Conservation (phyloP, 2,113 vertebrate genomes). For the Vanacampus margaritifer region DNA sequence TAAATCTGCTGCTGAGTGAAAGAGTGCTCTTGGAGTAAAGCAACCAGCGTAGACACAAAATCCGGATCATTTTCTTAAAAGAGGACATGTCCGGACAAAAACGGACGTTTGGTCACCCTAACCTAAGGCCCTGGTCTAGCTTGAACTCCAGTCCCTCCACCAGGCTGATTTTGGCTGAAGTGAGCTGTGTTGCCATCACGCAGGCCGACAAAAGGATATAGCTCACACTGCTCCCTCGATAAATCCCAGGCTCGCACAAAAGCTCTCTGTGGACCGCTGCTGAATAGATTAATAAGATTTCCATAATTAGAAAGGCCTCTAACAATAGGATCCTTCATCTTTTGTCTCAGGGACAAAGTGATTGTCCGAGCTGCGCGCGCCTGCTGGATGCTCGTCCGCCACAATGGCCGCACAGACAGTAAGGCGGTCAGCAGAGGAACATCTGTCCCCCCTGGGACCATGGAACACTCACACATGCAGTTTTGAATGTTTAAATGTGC, state of each 20-base stretch:
- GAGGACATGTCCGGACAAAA: too few relatives aligned
- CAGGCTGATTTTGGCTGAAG: conserved; percentile 33
- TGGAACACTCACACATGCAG: conserved; percentile 36
- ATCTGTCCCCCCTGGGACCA: conserved; percentile 78
- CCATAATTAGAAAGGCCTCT: conserved; percentile 85
- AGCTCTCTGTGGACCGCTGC: conserved; percentile 69
- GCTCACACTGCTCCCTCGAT: conserved; percentile 71
- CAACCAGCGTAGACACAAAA: too few relatives aligned
- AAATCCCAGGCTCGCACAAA: conserved; percentile 75
- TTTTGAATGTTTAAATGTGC: conserved; percentile 41
- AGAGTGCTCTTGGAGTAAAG: too few relatives aligned
- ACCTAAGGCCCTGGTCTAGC: conserved; percentile 30
- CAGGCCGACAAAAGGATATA: conserved; percentile 59
- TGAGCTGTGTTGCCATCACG: conserved; percentile 54
- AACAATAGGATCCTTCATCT: conserved; percentile 89
- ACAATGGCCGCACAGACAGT: conserved; percentile 80
- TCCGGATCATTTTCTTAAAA: too few relatives aligned
- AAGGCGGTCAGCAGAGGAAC: conserved; percentile 71
- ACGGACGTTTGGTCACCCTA: too few relatives aligned
- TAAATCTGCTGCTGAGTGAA: too few relatives aligned
- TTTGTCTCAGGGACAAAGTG: conserved; percentile 85
- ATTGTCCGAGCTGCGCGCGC: conserved; percentile 78
- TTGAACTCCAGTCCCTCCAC: conserved; percentile 42
- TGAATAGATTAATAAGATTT: conserved; percentile 99
- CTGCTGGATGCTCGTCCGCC: conserved; percentile 78